Evolutionary conservation across 2,113 vertebrate species (phyloP).

Genomic region (Nymphicus hollandicus): DNA sequence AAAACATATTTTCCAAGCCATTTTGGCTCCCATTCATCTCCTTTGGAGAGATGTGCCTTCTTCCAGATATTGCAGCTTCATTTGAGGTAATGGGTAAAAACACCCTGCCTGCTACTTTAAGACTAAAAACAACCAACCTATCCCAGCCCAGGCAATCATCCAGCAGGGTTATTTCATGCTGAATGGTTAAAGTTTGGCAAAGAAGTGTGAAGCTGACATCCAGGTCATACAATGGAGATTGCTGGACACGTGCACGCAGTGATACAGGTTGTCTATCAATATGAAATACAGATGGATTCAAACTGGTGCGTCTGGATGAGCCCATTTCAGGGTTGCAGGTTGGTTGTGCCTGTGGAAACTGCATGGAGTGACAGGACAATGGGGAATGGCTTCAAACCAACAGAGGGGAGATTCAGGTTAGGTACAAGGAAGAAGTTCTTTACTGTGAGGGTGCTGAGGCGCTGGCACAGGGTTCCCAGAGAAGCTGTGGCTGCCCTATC

Average conservation of each 20-base stretch:
- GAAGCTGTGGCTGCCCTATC: background rate
- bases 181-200: background rate
- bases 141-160: background rate
- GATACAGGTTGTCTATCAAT: background rate
- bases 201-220: background rate
- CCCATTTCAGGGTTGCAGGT: background rate
- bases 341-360: background rate
- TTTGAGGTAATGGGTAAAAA: background rate
- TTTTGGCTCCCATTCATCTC: background rate
- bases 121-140: background rate
- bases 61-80: background rate
- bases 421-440: background rate
- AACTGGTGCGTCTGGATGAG: background rate
- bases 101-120: background rate
- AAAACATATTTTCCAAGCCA: background rate
- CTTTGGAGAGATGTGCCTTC: background rate
- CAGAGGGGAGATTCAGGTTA: background rate
- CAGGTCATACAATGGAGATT: rapidly evolving
- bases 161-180: background rate
- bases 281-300: background rate
- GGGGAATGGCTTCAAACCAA: background rate
- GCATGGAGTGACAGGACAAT: background rate
- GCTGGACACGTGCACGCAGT: rapidly evolving
- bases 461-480: background rate
- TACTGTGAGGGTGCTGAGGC: background rate